Percentiles rank a stretch among this genome's conserved stretches.
phyloP scores from a whole-genome alignment of 2,797 vertebrate species.

The Pteropus rufus region DNA sequence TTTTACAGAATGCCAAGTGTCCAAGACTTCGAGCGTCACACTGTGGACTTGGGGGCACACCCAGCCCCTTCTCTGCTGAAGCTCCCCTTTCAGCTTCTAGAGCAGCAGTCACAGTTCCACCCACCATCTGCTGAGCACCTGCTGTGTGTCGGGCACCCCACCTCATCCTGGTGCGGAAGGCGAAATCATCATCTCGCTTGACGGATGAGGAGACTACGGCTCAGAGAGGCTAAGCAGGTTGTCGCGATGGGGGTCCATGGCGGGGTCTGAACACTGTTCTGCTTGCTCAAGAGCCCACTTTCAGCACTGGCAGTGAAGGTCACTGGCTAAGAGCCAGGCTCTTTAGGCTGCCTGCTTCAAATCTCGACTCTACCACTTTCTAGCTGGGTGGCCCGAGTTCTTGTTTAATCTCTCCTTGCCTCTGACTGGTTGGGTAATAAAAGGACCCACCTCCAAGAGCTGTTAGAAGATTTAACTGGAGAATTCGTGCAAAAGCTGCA shows the following conservation, averaged over 20 bases:
- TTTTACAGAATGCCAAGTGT: neutral
- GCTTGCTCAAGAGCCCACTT: no score
- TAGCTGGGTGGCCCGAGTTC: neutral
- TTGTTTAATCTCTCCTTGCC: no score
- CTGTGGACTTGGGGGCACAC: neutral
- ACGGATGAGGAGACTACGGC: neutral
- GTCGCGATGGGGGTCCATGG: neutral
- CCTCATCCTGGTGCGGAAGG: neutral
- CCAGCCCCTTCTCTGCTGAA: neutral
- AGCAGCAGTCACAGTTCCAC: no score
- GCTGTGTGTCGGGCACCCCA: neutral
- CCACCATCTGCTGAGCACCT: neutral
- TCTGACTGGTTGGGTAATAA: neutral
- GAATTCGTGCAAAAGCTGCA: neutral
- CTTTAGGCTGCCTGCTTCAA: neutral
- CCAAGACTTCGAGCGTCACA: neutral
- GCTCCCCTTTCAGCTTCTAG: neutral
- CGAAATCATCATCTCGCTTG: neutral
- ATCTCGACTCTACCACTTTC: neutral
- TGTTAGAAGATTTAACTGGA: neutral
- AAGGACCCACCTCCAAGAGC: neutral
- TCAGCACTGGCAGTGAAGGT: accelerated
- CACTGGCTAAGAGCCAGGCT: neutral
- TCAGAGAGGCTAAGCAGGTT: neutral
- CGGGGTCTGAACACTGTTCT: accelerated